A percentile compares a stretch with the other conserved stretches of the same genome.
These are phyloP conservation scores for Terebella lapidaria DNA, from an alignment of 2,888 invertebrate species.

Conservation along the genomic window DNA sequence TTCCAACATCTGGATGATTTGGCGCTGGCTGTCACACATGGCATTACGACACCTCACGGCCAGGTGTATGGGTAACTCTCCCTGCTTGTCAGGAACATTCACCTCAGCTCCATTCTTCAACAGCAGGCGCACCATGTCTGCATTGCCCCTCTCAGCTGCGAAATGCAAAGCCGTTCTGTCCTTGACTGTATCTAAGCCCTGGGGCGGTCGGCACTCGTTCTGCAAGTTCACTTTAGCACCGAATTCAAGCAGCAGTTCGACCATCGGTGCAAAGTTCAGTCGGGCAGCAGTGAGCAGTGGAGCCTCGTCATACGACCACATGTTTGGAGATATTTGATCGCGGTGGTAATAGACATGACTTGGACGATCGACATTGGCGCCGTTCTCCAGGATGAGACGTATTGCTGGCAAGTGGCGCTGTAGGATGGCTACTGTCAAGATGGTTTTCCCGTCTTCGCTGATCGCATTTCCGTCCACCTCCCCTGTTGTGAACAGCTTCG, in stretches of 20 bases:
- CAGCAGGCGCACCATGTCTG: conserved; percentile 20
- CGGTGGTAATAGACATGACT: conserved; percentile 1
- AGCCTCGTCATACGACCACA: not conserved
- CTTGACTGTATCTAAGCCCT: not conserved
- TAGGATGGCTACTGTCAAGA: not conserved
- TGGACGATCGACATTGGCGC: not conserved
- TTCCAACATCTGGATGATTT: conserved; percentile 21
- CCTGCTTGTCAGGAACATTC: conserved; percentile 17
- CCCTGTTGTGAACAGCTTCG: not conserved
- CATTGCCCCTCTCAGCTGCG: conserved; percentile 21
- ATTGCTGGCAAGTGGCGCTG: not conserved
- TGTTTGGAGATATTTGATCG: not conserved
- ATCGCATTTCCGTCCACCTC: not conserved
- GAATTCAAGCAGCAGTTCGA: not conserved
- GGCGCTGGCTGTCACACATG: conserved; percentile 17
- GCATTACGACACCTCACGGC: conserved; percentile 18
- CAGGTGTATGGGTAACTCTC: conserved; percentile 23
- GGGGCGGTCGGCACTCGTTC: not conserved
- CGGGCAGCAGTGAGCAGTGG: not conserved
- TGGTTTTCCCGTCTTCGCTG: not conserved
- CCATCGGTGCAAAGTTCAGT: conserved; percentile 9
- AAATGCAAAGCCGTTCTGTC: conserved; percentile 21
- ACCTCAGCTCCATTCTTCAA: conserved; percentile 17
- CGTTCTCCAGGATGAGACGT: not conserved
- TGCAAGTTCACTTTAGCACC: not conserved